A percentile compares a stretch with the other conserved stretches of the same genome.
Conservation (phyloP, 2,888 invertebrate species). For the Agonopterix heracliana region DNA sequence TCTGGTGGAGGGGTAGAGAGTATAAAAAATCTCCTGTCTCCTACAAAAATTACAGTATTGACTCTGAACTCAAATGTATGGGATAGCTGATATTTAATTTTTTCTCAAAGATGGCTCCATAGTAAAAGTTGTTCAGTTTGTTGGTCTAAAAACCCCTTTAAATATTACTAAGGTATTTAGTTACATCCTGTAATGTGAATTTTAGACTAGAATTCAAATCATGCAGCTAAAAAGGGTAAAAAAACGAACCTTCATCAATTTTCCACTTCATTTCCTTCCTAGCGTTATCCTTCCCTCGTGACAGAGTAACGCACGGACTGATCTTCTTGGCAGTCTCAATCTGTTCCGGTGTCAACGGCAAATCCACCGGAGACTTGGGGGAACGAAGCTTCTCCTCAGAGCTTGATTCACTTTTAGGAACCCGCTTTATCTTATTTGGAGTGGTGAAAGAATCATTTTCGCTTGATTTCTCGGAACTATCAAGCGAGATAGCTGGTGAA, state of each 20-base stretch:
- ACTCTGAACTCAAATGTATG: too few relatives aligned
- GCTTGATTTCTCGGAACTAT: neutral
- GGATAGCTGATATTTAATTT: too few relatives aligned
- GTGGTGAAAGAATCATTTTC: neutral
- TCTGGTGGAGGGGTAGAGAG: too few relatives aligned
- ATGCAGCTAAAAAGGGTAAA: too few relatives aligned
- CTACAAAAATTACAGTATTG: too few relatives aligned
- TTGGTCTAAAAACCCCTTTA: too few relatives aligned
- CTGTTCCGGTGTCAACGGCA: constrained; percentile 41
- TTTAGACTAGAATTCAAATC: too few relatives aligned
- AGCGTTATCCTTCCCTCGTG: constrained; percentile 77
- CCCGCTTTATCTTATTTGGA: constrained; percentile 16
- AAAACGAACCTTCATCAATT: constrained; percentile 46
- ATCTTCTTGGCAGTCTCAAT: constrained; percentile 39
- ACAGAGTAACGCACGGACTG: constrained; percentile 76
- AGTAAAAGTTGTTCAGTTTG: too few relatives aligned
- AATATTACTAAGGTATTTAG: too few relatives aligned
- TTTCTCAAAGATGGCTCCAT: too few relatives aligned
- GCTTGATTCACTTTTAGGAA: constrained; percentile 56
- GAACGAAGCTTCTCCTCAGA: constrained; percentile 54
- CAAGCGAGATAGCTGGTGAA: neutral
- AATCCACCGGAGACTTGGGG: constrained; percentile 32
- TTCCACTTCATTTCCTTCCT: constrained; percentile 72
- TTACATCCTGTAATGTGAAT: too few relatives aligned
- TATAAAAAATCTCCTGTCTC: too few relatives aligned